Base-by-base conservation (phyloP, 2,888 invertebrate species). In the Polyommatus icarus region DNA sequence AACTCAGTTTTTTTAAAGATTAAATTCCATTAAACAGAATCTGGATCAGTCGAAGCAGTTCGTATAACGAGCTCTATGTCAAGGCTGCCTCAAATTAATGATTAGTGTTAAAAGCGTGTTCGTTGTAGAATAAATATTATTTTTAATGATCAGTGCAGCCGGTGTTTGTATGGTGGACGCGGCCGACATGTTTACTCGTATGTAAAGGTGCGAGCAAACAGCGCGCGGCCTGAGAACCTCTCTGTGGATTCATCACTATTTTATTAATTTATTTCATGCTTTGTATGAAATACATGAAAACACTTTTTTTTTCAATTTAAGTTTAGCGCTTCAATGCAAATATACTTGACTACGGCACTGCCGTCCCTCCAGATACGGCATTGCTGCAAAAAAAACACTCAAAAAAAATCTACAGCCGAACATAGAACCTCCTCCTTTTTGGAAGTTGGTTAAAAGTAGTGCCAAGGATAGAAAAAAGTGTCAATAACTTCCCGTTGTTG, bases 121-220 rank as follows among this genome's bases (percentile, higher is more conserved):
- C 78, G 89, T 88, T 87, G 86, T 86, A 86, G 87, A 89, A 90
- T 87, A 91, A 94, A 92, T 93, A 94, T 94, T 93, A 89, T 93
- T 91, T 90, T 88, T 89, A 91, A 88, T 89, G 93, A 93, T 93
- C 91, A 93, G 90, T 89, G 89, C 88, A 86, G 89, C 85, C 86
- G 84, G 85, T 91, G 90, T 93, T 91, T 92, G 91, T 86, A 87
- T 54, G 54, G 54, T 54, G 54, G 54, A 54, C 54, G 76, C 29
- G 84, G 84, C 81, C 82, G 82, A 84, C 84, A 84, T 86, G 85
- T 86, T 86, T 85, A n/a, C n/a, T n/a, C n/a, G n/a, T n/a, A 85
- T 91, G 92, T 91, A 93, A 92, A 91, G 91, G 90, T 90, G 90
- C 88, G 86, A 75, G 40, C 75, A 29, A 29, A 54, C 24, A 54